These are phyloP conservation scores for Atlantisia rogersi DNA, from an alignment of 2,113 vertebrate species.

Conservation along the genomic window DNA sequence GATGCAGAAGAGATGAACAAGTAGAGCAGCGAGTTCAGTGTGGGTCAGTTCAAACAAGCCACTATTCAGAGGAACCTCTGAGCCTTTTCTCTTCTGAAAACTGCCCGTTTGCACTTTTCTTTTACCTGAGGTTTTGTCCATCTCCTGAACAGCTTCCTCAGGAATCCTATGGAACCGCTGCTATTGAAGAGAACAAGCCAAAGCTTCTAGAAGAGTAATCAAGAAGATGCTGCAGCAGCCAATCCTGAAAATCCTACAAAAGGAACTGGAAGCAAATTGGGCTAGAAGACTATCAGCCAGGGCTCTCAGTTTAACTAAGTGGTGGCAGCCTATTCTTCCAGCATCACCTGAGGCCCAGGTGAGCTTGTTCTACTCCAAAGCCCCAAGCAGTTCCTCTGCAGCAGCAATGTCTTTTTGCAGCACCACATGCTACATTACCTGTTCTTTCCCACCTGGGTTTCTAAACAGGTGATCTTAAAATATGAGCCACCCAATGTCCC, in stretches of 20 bases:
- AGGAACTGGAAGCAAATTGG: background rate
- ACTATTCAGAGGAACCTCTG: background rate
- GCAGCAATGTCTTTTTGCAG: background rate
- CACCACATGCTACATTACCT: background rate
- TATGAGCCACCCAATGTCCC: background rate
- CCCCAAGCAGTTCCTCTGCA: background rate
- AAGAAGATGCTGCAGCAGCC: background rate
- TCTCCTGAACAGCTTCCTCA: background rate
- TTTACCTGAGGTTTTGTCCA: background rate
- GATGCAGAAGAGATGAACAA: background rate
- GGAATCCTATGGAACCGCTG: background rate
- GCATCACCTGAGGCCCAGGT: background rate
- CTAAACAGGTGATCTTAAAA: background rate
- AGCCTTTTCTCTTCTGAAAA: background rate
- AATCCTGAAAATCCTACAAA: background rate
- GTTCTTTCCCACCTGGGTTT: background rate
- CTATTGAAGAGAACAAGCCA: background rate
- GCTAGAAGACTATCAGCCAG: background rate
- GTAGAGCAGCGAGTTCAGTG: background rate
- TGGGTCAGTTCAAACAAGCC: background rate
- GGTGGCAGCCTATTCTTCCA: background rate
- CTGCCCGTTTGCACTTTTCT: background rate
- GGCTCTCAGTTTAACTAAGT: background rate
- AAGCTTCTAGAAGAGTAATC: background rate
- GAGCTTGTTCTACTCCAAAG: background rate